A percentile compares a stretch with the other conserved stretches of the same genome.
These are phyloP conservation scores for Blastobasis adustella DNA, from an alignment of 2,888 invertebrate genomes.

Conservation along the genomic window DNA sequence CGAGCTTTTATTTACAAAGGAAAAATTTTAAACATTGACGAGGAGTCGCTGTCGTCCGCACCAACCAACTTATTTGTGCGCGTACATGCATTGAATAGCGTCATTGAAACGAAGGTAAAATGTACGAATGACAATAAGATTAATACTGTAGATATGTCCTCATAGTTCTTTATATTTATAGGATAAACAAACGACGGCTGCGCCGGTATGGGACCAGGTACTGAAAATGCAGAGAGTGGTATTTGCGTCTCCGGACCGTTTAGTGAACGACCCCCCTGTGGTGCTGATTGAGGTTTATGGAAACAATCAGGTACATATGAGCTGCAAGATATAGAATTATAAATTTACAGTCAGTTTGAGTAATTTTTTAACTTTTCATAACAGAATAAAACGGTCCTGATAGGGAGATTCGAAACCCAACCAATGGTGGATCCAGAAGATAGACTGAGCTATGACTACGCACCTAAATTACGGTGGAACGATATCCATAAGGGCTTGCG, in stretches of 20 bases:
- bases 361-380: background rate
- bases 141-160: too few species aligned
- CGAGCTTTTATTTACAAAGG: conserved; percentile 81
- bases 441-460: conserved; percentile 25
- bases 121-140: too few species aligned
- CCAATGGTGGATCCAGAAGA: conserved; percentile 28
- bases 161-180: conserved; percentile 15
- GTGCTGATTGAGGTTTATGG: conserved; percentile 60
- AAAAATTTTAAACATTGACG: conserved; percentile 33
- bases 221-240: conserved; percentile 35
- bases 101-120: too few species aligned
- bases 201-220: conserved; percentile 50
- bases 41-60: too few species aligned
- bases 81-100: too few species aligned
- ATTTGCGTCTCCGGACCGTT: conserved; percentile 30
- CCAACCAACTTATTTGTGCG: too few species aligned
- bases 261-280: conserved; percentile 43
- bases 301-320: conserved; percentile 21
- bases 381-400: conserved; percentile 35
- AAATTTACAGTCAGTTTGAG: background rate
- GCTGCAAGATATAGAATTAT: too few species aligned
- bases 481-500: conserved; percentile 47
- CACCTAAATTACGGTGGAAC: conserved; percentile 66
- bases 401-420: conserved; percentile 37
- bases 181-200: conserved; percentile 25